Percentiles rank a stretch among this genome's conserved stretches.
Evolutionary conservation across 2,113 vertebrate genomes (phyloP).

Genomic region (Phalacrocorax brasilianus): DNA sequence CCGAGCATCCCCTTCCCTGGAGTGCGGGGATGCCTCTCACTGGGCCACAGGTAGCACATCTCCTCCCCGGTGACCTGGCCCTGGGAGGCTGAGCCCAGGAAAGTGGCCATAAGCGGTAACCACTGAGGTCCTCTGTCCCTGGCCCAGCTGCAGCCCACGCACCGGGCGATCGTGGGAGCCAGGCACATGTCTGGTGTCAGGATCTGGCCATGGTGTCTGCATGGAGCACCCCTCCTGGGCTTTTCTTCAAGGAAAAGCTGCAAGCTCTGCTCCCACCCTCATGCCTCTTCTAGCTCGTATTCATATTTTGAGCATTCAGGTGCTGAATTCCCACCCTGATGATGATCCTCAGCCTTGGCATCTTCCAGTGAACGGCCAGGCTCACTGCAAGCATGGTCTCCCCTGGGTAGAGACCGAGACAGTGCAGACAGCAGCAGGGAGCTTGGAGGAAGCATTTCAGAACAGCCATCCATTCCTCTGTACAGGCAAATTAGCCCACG

Average conservation of each 20-base stretch:
- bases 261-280: neutral
- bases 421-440: neutral
- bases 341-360: neutral
- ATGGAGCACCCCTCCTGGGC: neutral
- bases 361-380: rapidly evolving
- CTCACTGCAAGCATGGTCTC: neutral
- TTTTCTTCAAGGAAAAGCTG: neutral
- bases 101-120: neutral
- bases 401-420: rapidly evolving
- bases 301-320: neutral
- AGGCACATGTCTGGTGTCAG: neutral
- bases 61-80: neutral
- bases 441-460: neutral
- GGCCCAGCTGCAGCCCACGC: rapidly evolving
- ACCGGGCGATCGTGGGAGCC: neutral
- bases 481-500: neutral
- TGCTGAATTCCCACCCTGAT: neutral
- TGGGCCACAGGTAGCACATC: rapidly evolving
- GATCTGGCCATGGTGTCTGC: neutral
- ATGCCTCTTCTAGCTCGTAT: neutral
- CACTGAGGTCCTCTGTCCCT: neutral
- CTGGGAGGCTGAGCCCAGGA: neutral
- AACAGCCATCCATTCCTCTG: neutral
- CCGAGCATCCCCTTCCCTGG: neutral
- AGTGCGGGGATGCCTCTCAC: neutral